Percentiles rank a stretch among this genome's conserved stretches.
Evolutionary conservation across 2,888 invertebrate species (phyloP).

Genomic region (Xanthostigma xanthostigma): DNA sequence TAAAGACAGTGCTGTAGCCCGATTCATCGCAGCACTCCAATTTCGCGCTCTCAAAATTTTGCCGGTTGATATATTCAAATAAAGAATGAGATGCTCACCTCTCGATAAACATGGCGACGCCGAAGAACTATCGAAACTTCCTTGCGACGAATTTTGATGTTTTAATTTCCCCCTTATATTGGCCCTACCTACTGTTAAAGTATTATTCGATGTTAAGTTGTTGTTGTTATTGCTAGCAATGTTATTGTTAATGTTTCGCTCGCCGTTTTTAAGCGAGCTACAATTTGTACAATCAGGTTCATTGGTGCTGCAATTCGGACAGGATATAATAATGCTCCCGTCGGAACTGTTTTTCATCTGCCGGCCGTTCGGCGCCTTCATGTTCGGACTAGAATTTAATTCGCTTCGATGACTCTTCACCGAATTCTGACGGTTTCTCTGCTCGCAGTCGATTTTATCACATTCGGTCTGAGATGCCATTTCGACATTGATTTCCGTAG

Average conservation of each 20-base stretch:
- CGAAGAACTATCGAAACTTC: conserved; percentile 33
- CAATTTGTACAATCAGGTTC: neutral
- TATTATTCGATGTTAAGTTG: conserved; percentile 18
- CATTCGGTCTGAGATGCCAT: no score
- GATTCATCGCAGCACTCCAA: no score
- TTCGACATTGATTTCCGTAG: no score
- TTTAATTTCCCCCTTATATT: conserved; percentile 19
- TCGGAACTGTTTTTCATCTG: no score
- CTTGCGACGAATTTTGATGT: conserved; percentile 25
- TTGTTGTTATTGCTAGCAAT: conserved; percentile 21
- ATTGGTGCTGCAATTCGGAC: neutral
- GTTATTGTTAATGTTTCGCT: conserved; percentile 23
- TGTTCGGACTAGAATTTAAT: no score
- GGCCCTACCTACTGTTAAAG: conserved; percentile 20
- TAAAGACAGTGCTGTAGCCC: neutral
- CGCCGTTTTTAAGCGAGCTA: conserved; percentile 15
- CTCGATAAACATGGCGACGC: conserved; percentile 40
- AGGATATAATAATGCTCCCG: no score
- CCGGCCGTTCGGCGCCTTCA: no score
- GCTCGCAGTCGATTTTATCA: no score
- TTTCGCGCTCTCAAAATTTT: no score
- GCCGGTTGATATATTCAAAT: no score
- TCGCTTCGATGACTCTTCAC: no score
- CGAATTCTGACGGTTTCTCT: no score
- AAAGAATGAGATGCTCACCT: conserved; percentile 25